A percentile compares a stretch with the other conserved stretches of the same genome.
phyloP scores from a whole-genome alignment of 2,113 vertebrate species.

The Colinus virginianus region DNA sequence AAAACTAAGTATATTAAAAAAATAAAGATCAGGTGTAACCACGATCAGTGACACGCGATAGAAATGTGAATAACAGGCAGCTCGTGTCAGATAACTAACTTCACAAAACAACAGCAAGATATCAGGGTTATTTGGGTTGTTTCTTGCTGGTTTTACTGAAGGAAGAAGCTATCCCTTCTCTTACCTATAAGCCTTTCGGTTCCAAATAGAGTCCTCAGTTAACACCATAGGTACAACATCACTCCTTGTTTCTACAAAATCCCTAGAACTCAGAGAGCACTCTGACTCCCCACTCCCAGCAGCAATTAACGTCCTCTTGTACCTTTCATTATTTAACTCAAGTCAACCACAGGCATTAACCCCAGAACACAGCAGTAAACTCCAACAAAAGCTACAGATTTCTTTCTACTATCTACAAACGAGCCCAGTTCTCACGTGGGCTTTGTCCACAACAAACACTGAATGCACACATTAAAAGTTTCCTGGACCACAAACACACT shows the following conservation, averaged over 20 bases:
- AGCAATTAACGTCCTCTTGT: background rate
- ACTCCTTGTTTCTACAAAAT: background rate
- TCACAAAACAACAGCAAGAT: background rate
- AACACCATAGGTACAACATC: background rate
- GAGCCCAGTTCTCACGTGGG: rapidly evolving
- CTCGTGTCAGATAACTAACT: background rate
- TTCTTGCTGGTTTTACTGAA: too few species aligned
- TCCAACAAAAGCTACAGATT: background rate
- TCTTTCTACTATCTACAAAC: background rate
- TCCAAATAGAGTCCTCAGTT: background rate
- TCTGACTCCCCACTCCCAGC: background rate
- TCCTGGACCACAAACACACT: background rate
- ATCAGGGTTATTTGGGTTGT: background rate
- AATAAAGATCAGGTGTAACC: background rate
- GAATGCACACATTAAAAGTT: background rate
- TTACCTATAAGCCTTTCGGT: background rate
- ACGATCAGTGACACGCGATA: background rate
- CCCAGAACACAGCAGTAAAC: background rate
- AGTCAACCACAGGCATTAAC: background rate
- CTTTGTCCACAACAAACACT: background rate
- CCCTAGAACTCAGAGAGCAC: background rate
- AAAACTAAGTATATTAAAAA: background rate
- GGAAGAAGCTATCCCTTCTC: rapidly evolving
- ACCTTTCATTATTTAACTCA: background rate
- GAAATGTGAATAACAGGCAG: conserved; percentile 17